Percentiles rank a stretch among this genome's conserved stretches.
phyloP scores from a whole-genome alignment of 1,140 invertebrate genomes.

The Araneus ventricosus region DNA sequence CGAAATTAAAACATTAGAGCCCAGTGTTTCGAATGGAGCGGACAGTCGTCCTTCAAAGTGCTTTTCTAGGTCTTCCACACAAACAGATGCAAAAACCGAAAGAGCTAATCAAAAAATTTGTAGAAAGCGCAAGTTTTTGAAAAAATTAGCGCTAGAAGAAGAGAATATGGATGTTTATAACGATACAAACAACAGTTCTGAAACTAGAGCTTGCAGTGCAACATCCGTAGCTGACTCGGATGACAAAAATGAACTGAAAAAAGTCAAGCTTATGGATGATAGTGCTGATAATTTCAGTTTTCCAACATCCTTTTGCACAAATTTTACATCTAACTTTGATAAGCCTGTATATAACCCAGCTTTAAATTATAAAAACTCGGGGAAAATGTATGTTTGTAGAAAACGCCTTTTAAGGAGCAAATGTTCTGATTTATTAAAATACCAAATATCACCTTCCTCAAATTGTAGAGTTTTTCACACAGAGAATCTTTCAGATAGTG shows the following conservation, averaged over 20 bases:
- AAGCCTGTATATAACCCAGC: neutral
- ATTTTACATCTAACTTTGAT: neutral
- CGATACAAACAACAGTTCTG: neutral
- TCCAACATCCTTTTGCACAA: neutral
- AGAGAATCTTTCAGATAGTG: neutral
- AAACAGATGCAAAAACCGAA: neutral
- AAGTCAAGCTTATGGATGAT: neutral
- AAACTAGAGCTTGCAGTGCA: neutral
- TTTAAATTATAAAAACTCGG: neutral
- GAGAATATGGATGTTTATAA: neutral
- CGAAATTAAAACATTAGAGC: neutral
- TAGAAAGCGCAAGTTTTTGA: neutral
- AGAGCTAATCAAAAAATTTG: neutral
- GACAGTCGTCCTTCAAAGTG: neutral
- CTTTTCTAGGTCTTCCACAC: neutral
- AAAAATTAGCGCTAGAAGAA: neutral
- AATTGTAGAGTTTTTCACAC: neutral
- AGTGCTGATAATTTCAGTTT: neutral
- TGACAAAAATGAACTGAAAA: neutral
- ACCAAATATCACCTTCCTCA: neutral
- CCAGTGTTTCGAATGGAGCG: neutral
- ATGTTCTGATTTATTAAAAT: neutral
- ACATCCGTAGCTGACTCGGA: neutral
- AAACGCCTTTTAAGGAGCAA: neutral
- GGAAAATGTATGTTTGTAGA: neutral